Evolutionary conservation across 2,888 invertebrate genomes (phyloP).

Genomic region (Phalera bucephala): DNA sequence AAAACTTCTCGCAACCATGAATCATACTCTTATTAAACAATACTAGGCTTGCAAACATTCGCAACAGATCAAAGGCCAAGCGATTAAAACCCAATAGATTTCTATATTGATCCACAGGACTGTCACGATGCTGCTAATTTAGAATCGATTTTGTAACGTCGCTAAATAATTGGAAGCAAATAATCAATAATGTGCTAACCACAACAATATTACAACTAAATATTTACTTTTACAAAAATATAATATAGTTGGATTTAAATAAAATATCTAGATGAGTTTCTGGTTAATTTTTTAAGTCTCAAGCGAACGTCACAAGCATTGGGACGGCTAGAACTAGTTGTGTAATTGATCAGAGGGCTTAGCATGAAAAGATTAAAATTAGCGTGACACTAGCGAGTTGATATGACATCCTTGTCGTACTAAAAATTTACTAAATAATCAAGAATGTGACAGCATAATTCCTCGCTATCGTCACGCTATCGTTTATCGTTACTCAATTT

Average conservation of each 20-base stretch:
- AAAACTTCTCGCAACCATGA: no score
- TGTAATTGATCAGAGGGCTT: conserved; percentile 55
- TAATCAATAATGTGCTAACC: no score
- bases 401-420: no score
- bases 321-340: conserved; percentile 57
- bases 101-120: conserved; percentile 57
- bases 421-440: no score
- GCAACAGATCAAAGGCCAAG: conserved; percentile 72
- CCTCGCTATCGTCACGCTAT: no score
- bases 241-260: conserved; percentile 48
- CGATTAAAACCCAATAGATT: conserved; percentile 71
- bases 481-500: no score
- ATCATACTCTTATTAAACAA: conserved; percentile 3
- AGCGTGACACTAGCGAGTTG: no score
- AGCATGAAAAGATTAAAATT: no score
- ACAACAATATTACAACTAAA: no score
- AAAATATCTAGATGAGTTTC: conserved; percentile 35
- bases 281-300: no score
- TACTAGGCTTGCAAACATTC: conserved; percentile 48
- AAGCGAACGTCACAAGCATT: conserved; percentile 50
- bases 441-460: no score
- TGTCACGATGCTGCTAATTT: conserved; percentile 74
- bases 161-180: conserved; percentile 32
- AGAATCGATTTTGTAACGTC: conserved; percentile 56
- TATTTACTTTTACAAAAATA: no score